phyloP scores from a whole-genome alignment of 2,113 vertebrate species.

The Syngnathus floridae region DNA sequence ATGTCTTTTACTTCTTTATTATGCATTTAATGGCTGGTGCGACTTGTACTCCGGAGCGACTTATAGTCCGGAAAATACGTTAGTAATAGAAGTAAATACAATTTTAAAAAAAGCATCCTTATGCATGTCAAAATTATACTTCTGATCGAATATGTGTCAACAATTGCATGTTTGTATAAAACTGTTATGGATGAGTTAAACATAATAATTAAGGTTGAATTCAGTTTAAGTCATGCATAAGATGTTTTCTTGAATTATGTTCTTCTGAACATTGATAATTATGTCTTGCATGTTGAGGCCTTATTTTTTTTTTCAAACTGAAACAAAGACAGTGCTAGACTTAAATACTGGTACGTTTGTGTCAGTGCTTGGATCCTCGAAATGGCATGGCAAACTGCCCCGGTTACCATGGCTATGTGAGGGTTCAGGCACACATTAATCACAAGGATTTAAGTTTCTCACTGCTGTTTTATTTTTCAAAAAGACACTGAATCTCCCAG shows the following conservation, averaged over 20 bases:
- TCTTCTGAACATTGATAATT: neutral
- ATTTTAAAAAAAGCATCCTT: neutral
- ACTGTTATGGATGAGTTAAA: neutral
- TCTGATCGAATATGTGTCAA: neutral
- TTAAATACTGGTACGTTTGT: conserved; percentile 51
- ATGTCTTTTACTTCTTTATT: too few species aligned
- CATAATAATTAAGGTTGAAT: neutral
- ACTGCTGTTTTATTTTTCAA: conserved; percentile 23
- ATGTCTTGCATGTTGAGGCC: neutral
- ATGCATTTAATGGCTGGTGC: too few species aligned
- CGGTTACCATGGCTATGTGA: conserved; percentile 68
- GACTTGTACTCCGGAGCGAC: too few species aligned
- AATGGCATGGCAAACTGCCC: conserved; percentile 63
- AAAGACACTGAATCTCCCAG: conserved; percentile 49
- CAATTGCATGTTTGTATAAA: neutral
- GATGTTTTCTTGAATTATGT: neutral
- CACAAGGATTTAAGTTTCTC: conserved; percentile 62
- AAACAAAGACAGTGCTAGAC: conserved; percentile 39
- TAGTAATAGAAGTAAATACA: neutral
- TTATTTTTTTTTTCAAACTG: neutral
- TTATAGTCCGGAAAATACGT: too few species aligned
- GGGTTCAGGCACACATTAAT: conserved; percentile 65
- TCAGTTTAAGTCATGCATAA: neutral
- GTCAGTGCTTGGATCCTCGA: conserved; percentile 53
- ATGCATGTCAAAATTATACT: neutral